Evolutionary conservation across 2,113 vertebrate genomes (phyloP), one percentile per base, ranked within the genome.

Genomic region (Hippocampus guttulatus): DNA sequence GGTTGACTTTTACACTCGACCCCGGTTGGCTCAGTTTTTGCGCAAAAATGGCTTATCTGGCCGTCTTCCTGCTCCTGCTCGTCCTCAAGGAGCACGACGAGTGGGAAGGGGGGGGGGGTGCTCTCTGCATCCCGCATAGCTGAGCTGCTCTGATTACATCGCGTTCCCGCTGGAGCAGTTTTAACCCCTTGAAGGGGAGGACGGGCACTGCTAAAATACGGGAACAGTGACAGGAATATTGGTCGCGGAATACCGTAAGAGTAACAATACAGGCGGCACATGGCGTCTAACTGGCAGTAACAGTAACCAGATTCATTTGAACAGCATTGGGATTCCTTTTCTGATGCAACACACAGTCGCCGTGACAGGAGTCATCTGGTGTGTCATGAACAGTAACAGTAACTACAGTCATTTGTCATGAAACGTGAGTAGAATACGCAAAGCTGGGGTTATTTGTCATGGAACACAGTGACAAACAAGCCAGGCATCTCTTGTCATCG

Each of bases 21-120:
- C 21, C 43, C 10, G 20, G 47, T 51, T 51, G 47, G 2, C 78
- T 82, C 84, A 87, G 79, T 68, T 10, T 49, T 88, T 85, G 79
- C 86, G 75, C 47, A 60, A 64, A 64, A 70, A 58, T 72, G 10
- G 20, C 61, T 75, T 73, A 72, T 76, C 82, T 75, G 76, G 33
- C 52, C 68, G 75, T 23, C 41, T 21, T 45, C 61, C 18, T 12
- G 41, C 21, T 1, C 75, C 40, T n/a, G 49, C 68, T 25, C n/a
- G 20, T 54, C 47, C 20, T 2, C 75, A 21, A n/a, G 8, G 21
- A n/a, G 52, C 52, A 11, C 3, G 8, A 2, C 1, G 21, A 55
- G 52, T 23, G 21, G n/a, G 52, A 55, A 55, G 23, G n/a, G 5
- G 33, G 4, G 18, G 7, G 18, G 1, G 49, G 18, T 8, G 8